Evolutionary conservation across 2,113 vertebrate species (phyloP).

Genomic region (Bos taurus): ARS-UCD2.0 NC_037331.1:595001-595500

Average conservation of each 20-base stretch:
- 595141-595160: not conserved
- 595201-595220: not conserved
- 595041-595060: not conserved
- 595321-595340: not conserved
- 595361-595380: not conserved
- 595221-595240: not conserved
- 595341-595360: not conserved
- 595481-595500: not conserved
- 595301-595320: not conserved
- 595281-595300: not conserved
- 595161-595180: not conserved
- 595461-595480: not conserved
- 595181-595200: not conserved
- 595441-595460: not conserved
- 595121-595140: not conserved
- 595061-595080: no score
- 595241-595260: not conserved
- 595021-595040: not conserved
- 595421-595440: not conserved
- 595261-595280: not conserved
- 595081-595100: not conserved
- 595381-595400: not conserved
- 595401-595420: not conserved
- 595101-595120: not conserved
- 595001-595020: rapidly evolving